Percentiles rank a stretch among this genome's conserved stretches.
These are phyloP conservation scores for Auanema freiburgensis DNA, from an alignment of 2,888 invertebrate genomes.

Conservation along the genomic window DNA sequence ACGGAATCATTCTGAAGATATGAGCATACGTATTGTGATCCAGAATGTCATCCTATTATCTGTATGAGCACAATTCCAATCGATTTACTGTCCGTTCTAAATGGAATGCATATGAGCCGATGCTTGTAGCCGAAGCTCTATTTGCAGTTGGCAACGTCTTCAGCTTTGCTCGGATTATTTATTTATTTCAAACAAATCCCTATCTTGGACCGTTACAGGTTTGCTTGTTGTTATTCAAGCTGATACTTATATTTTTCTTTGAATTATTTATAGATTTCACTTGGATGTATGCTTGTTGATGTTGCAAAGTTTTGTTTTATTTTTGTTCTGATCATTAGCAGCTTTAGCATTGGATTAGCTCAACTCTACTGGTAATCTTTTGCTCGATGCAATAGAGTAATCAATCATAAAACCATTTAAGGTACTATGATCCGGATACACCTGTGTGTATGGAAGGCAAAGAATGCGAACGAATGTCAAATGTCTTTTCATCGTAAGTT, in stretches of 20 bases:
- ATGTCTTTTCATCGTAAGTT: slow-evolving; percentile 66
- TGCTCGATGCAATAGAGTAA: slow-evolving; percentile 1
- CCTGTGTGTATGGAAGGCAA: slow-evolving; percentile 46
- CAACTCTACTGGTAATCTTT: slow-evolving; percentile 65
- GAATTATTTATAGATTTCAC: slow-evolving; percentile 52
- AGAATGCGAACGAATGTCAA: slow-evolving; percentile 60
- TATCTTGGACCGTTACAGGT: slow-evolving; percentile 70
- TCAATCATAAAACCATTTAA: slow-evolving; percentile 54
- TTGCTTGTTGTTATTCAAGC: not conserved
- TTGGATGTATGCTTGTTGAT: slow-evolving; percentile 71
- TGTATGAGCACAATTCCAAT: slow-evolving; percentile 36
- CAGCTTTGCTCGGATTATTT: slow-evolving; percentile 70
- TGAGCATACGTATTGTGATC: not conserved
- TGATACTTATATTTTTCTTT: not conserved
- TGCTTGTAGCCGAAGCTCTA: slow-evolving; percentile 69
- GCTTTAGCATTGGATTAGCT: slow-evolving; percentile 69
- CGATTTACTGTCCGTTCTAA: slow-evolving; percentile 62
- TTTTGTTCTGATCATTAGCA: slow-evolving; percentile 68
- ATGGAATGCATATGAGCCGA: slow-evolving; percentile 70
- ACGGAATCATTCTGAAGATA: slow-evolving; percentile 5
- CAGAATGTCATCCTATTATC: slow-evolving; percentile 6
- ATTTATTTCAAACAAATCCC: slow-evolving; percentile 70
- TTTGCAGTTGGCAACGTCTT: slow-evolving; percentile 71
- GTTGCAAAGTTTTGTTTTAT: slow-evolving; percentile 70
- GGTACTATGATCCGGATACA: slow-evolving; percentile 67